Evolutionary conservation across 2,113 vertebrate species (phyloP), one percentile per base, ranked within the genome.

Genomic region (Campylomormyrus tamandua): DNA sequence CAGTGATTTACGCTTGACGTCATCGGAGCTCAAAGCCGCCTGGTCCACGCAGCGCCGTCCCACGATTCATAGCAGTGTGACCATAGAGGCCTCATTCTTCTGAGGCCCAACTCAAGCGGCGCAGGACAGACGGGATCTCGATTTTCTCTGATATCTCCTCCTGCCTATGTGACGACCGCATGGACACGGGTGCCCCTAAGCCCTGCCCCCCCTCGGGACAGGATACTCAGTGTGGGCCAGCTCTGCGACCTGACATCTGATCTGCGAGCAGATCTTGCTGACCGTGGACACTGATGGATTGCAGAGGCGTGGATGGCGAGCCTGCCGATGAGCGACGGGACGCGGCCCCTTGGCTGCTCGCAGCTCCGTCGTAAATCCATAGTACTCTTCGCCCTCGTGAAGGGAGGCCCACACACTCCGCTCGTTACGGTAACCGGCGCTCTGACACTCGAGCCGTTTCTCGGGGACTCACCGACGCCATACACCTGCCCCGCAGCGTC

Each of bases 401-500:
- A 27, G 10, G 10, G 45, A 50, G 17, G 10, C 53, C 84, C 66
- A 58, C 50, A 87, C 17, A 24, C 89, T 89, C 80, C 19, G 35
- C 87, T 10, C 21, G 39, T 15, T 62, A 58, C 88, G 3, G 6
- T 31, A 80, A 7, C 86, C 58, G n/a, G 42, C 62, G 5, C 10
- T 50, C 42, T 48, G 62, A 89, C 53, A 48, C 89, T 56, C 13
- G 2, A 83, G 48, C 62, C 50, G 74, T 88, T 27, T 89, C 21
- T 11, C 31, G 45, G 35, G 58, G 74, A 80, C 74, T 62, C 92
- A 90, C 3, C 87, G 85, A 85, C 17, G 46, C 48, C 86, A 74
- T 6, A 74, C 62, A 89, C 88, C 89, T 90, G 88, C 87, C 85
- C 90, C 58, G 58, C 90, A 91, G 8, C 56, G 24, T n/a, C n/a